Base-by-base conservation (phyloP, 1,140 invertebrate species). In the Drosophila pachea region DNA sequence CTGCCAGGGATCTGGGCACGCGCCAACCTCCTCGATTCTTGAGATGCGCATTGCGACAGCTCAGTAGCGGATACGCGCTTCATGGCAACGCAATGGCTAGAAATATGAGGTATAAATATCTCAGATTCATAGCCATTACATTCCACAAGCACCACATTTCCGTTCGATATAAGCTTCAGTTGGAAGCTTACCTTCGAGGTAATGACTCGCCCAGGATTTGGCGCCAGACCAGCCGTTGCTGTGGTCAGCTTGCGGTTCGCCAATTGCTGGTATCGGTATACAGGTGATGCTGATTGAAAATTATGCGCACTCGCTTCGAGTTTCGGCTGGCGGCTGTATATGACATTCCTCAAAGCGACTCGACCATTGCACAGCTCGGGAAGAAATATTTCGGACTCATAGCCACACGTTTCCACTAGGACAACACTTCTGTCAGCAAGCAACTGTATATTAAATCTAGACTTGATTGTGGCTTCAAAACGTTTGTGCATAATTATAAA, bases 341-440 rank as follows among this genome's bases (percentile, higher is more conserved):
- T 55, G 12, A 70, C 58, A 60, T 76, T 76, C 5, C 16, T 29
- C 5, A 76, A 35, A 2, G 3, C 7, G 43, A 76, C 35, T 12
- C 56, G 66, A n/a, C 49, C 48, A 4, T 54, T 9, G 2, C 33
- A 29, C 11, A 74, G 22, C 6, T 63, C 42, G 2, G 74, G 74
- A 11, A 74, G 2, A 63, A 76, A 76, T 45, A 76, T 70, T 59
- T 76, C 74, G 7, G 74, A 66, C 14, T 76, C 74, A n/a, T 63
- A 29, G 6, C 62, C 58, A 0, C 5, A 7, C 9, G 36, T 33
- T 16, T 70, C 62, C 38, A 70, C 74, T 12, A 74, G 16, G 7
- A 74, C 55, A 2, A 76, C 35, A 16, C 49, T 63, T 14, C 45
- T 63, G 43, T 63, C 59, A 5, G 71, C 68, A 9, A 76, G n/a